These are phyloP conservation scores for Stenotaenia linearis DNA, from an alignment of 2,888 invertebrate species.

Conservation along the genomic window DNA sequence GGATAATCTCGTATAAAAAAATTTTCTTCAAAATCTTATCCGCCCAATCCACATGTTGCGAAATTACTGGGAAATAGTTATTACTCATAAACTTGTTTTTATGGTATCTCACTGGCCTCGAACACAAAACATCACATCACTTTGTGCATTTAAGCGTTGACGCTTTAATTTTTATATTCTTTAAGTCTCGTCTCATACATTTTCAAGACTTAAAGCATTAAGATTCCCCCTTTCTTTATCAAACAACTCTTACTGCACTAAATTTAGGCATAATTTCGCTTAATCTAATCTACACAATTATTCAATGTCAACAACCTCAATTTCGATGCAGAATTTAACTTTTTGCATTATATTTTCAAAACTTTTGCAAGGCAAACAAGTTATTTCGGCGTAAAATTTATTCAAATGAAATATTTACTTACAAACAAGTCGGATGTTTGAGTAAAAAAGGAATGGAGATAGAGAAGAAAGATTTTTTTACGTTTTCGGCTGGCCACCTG, in stretches of 20 bases:
- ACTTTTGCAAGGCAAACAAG: background rate
- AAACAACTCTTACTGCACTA: no score
- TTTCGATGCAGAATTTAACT: no score
- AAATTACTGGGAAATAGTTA: background rate
- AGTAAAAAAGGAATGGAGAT: background rate
- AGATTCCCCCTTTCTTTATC: no score
- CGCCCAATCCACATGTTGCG: background rate
- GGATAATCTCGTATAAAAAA: background rate
- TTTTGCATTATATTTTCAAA: no score
- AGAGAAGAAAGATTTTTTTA: background rate
- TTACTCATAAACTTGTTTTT: background rate
- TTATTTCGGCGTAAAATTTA: no score
- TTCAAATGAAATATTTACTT: no score
- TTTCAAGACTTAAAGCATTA: no score
- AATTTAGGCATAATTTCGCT: no score
- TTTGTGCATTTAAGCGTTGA: background rate
- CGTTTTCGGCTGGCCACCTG: conserved; percentile 3
- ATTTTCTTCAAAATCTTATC: background rate
- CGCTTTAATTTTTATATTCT: background rate
- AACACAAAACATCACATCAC: background rate
- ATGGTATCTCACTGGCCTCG: background rate
- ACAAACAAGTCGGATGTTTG: no score
- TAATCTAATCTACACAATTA: no score
- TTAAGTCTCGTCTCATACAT: background rate
- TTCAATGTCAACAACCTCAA: no score